Evolutionary conservation across 2,113 vertebrate species (phyloP), one percentile per base, ranked within the genome.

Genomic region (Turnix velox): DNA sequence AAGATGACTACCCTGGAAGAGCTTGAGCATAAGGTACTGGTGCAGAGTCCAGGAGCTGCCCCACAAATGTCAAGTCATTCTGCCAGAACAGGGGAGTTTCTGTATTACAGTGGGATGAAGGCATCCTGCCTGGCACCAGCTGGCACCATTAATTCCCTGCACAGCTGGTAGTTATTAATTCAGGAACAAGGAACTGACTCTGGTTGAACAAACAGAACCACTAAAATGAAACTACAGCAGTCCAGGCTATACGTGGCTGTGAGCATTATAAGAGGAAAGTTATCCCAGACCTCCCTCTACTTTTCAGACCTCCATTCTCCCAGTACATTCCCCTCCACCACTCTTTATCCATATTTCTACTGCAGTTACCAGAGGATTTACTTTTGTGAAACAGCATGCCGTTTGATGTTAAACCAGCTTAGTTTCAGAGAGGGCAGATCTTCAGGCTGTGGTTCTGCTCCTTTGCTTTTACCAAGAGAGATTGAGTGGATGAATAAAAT

Each of bases 21-120:
- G 43, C 30, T 22, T 22, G 45, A 68, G 45, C 35, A 73, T 63
- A 43, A 25, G 19, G 46, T 10, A 11, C 10, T 52, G 49, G 4
- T 0, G 7, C 15, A 14, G 25, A 28, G 11, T 27, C 17, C 0
- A 1, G 24, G 10, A 15, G n/a, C 14, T 23, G 55, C 4, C n/a
- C 27, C 0, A 1, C 19, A 28, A 66, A 46, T 19, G 17, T 39
- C 23, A 20, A 67, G 42, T 30, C 33, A 19, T 14, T 0, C 8
- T 22, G 57, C 20, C 3, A 7, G 40, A 19, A 87, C 7, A 12
- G 18, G 16, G 4, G 11, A 1, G 20, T 2, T 52, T 72, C 42
- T 9, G 16, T 5, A 31, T 20, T 2, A 17, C 0, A 2, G 20
- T 4, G 6, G 12, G 12, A 7, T 0, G n/a, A 8, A 78, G 28